These are phyloP conservation scores for Xiphias gladius DNA, from an alignment of 2,113 vertebrate genomes.

Conservation along the genomic window DNA sequence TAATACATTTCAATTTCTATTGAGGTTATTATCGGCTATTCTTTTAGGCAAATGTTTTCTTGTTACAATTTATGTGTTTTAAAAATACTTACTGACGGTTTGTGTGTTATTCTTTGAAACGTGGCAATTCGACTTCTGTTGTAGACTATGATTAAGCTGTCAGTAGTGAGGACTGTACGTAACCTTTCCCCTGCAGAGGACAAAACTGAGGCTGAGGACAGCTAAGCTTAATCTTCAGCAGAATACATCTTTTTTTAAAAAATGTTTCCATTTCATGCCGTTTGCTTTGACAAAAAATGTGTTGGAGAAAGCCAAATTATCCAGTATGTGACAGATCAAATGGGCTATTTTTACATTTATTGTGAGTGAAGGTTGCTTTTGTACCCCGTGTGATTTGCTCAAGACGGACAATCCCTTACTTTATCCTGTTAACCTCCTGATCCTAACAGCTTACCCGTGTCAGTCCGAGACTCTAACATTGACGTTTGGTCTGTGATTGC, in stretches of 20 bases:
- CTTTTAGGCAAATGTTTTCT: background rate
- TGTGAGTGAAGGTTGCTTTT: constrained; percentile 29
- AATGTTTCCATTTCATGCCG: background rate
- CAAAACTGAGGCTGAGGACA: background rate
- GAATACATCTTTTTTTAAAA: background rate
- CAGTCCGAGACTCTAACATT: constrained; percentile 41
- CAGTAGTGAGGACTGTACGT: background rate
- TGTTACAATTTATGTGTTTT: background rate
- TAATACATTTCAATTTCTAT: background rate
- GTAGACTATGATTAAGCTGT: background rate
- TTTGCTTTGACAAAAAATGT: background rate
- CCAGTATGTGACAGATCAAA: background rate
- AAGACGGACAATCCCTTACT: constrained; percentile 63
- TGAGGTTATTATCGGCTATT: background rate
- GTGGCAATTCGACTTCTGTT: background rate
- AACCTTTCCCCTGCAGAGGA: constrained; percentile 24
- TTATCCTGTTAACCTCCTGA: constrained; percentile 81
- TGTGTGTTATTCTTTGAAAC: too few species aligned
- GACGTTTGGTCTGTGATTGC: constrained; percentile 45
- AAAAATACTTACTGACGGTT: background rate
- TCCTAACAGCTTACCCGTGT: constrained; percentile 73
- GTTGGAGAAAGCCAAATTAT: background rate
- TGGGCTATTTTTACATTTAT: background rate
- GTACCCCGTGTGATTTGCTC: constrained; percentile 49
- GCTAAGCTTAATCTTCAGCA: background rate